Percentiles rank a stretch among this genome's conserved stretches.
These are phyloP conservation scores for Planococcus citri DNA, from an alignment of 1,140 invertebrate genomes.

Conservation along the genomic window DNA sequence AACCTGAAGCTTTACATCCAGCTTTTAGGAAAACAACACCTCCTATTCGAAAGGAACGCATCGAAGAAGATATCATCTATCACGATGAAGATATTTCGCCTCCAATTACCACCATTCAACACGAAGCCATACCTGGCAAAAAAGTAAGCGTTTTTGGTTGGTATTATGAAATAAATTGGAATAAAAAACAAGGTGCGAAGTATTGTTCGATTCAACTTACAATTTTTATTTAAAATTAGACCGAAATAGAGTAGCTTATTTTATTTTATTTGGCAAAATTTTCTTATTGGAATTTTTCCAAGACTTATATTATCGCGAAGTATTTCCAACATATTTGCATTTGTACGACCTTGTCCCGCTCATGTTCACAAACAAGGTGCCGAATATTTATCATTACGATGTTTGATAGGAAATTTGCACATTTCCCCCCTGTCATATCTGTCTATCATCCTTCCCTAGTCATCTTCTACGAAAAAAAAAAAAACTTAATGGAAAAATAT, in stretches of 20 bases:
- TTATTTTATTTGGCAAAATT: conserved; percentile 4
- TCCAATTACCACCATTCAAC: background rate
- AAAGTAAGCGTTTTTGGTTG: background rate
- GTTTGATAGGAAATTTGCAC: background rate
- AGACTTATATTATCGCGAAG: background rate
- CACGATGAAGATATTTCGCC: background rate
- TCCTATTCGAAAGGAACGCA: background rate
- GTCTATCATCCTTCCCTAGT: too few species aligned
- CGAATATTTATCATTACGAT: background rate
- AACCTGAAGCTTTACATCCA: conserved; percentile 2
- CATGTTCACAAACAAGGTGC: background rate
- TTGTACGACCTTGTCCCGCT: background rate
- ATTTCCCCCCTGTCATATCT: too few species aligned
- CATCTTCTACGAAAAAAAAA: too few species aligned
- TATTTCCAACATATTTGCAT: background rate
- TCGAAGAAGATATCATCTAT: background rate
- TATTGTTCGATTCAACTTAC: background rate
- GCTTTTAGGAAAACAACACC: background rate
- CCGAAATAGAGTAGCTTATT: background rate
- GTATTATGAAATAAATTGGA: background rate
- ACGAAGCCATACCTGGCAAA: background rate
- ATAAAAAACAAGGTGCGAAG: background rate
- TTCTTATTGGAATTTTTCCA: background rate
- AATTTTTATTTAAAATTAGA: background rate
- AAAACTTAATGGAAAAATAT: too few species aligned